Evolutionary conservation across 2,888 invertebrate genomes (phyloP), one percentile per base, ranked within the genome.

Genomic region (Andrena praecox): DNA sequence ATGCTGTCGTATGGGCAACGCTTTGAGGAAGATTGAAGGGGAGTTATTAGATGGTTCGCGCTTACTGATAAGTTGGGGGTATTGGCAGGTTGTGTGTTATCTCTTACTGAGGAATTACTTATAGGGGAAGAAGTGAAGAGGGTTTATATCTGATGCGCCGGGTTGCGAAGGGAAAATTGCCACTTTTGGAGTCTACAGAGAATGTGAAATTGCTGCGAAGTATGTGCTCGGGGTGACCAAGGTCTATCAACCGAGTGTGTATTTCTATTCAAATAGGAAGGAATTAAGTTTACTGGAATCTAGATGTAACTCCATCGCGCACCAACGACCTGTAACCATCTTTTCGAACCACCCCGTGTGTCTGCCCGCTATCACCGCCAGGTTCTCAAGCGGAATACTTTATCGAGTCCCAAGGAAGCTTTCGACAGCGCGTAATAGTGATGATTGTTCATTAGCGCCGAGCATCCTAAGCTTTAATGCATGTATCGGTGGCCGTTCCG

Each of bases 381-480:
- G 50, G 48, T 67, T 67, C 74, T 69, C 52, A 20, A 33, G 48
- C 52, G 29, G 70, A 24, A 56, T 62, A 72, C 35, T 66, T 82
- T 82, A 84, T 82, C 82, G 77, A 54, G 56, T 33, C n/a, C 10
- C 29, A n/a, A 20, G 33, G 29, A 52, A 56, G 74, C 69, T 84
- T 77, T 77, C 66, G 80, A 85, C 80, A 84, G 84, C 77, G 69
- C 69, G 77, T 69, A 86, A 87, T 83, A 84, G 81, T 79, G 81
- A 87, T 85, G 85, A 87, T 85, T 85, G 85, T 87, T 87, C 87
- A 86, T 87, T 87, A 87, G 87, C 85, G 82, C 74, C 70, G 69
- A 56, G 80, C 76, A 84, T 81, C 76, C 78, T 27, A 62, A 75
- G 67, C 70, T 84, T 83, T 84, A 85, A 85, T 85, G 77, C 77